Percentiles rank a stretch among this genome's conserved stretches.
Evolutionary conservation across 2,113 vertebrate genomes (phyloP).

Genomic region (Lates calcarifer): DNA sequence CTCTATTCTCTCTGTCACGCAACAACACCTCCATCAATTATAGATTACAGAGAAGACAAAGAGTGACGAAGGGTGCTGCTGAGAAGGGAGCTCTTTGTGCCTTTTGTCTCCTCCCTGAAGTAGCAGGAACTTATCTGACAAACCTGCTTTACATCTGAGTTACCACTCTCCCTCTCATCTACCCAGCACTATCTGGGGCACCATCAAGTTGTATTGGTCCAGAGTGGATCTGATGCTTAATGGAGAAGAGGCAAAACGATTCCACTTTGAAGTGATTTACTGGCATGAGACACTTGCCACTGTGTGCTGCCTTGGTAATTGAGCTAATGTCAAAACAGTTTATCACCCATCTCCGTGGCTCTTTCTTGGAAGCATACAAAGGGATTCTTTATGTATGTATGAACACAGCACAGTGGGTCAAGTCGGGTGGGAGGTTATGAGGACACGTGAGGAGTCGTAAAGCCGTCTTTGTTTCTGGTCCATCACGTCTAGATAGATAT

Average conservation of each 20-base stretch:
- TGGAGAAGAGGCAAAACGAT: constrained; percentile 57
- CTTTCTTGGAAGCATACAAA: constrained; percentile 55
- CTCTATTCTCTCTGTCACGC: constrained; percentile 72
- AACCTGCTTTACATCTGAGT: constrained; percentile 51
- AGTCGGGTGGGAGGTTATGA: constrained; percentile 37
- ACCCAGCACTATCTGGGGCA: constrained; percentile 57
- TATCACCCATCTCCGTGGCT: constrained; percentile 52
- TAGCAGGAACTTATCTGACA: constrained; percentile 64
- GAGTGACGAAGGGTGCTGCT: constrained; percentile 58
- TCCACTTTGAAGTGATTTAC: constrained; percentile 71
- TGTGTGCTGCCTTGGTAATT: constrained; percentile 54
- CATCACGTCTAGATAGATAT: constrained; percentile 46
- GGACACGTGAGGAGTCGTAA: constrained; percentile 40
- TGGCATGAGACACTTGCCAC: constrained; percentile 56
- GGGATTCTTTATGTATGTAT: constrained; percentile 50
- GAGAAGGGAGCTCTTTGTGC: constrained; percentile 57
- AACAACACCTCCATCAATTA: constrained; percentile 80
- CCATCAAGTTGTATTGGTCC: constrained; percentile 61
- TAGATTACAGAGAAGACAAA: constrained; percentile 74
- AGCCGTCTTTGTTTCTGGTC: constrained; percentile 63
- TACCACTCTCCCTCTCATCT: constrained; percentile 45
- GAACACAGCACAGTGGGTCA: constrained; percentile 9
- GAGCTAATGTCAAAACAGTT: constrained; percentile 68
- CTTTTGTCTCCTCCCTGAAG: constrained; percentile 68
- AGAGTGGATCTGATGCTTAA: constrained; percentile 54